Evolutionary conservation across 2,797 vertebrate genomes (phyloP).

Genomic region (Spondyliosoma cantharus): DNA sequence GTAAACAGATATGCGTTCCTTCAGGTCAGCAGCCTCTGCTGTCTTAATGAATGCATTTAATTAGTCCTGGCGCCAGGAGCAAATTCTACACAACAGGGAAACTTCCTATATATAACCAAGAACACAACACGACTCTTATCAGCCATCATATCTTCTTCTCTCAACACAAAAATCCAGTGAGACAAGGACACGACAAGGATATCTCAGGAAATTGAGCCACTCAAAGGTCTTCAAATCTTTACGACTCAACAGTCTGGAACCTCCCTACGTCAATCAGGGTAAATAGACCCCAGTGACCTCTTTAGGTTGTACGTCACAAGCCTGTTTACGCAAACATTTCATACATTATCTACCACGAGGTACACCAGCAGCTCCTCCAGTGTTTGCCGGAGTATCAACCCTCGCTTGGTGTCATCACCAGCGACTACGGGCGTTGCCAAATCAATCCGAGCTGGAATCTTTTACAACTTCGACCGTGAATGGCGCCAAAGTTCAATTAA

Average conservation of each 20-base stretch:
- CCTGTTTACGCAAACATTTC: not conserved
- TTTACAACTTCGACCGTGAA: constrained; percentile 34
- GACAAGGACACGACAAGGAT: not conserved
- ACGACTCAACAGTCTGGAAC: not conserved
- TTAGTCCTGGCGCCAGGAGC: not conserved
- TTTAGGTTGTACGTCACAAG: not conserved
- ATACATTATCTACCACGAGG: not conserved
- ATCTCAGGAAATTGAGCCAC: not conserved
- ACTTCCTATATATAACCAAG: not conserved
- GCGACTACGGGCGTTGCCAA: constrained; percentile 14
- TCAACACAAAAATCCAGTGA: not conserved
- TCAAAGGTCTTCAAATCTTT: not conserved
- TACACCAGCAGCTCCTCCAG: not conserved
- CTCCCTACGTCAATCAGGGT: not conserved
- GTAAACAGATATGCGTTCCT: not conserved
- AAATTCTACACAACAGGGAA: too few species aligned
- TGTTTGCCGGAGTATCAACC: not conserved
- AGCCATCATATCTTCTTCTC: not conserved
- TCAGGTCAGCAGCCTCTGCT: not conserved
- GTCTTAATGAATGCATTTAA: not conserved
- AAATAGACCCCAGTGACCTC: not conserved
- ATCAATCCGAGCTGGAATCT: constrained; percentile 12
- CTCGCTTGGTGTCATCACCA: not conserved
- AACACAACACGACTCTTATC: not conserved
- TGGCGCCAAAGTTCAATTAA: constrained; percentile 39